Conservation (phyloP, 2,888 invertebrate genomes). For the Drosophila koepferae region DNA sequence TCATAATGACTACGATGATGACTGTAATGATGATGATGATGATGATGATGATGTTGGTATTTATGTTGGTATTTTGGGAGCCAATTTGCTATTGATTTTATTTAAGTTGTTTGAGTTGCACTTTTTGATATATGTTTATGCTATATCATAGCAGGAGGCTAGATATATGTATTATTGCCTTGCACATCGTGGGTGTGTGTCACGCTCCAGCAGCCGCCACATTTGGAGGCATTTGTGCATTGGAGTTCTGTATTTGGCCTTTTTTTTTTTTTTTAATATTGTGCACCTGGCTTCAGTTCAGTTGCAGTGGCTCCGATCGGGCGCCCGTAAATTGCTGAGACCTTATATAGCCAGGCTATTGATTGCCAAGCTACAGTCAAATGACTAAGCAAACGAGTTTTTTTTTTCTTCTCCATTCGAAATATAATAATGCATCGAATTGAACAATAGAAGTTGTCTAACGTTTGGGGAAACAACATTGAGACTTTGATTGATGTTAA, state of each 20-base stretch:
- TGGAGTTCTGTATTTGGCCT: constrained; percentile 1
- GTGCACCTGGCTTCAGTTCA: constrained; percentile 34
- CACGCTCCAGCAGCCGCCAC: constrained; percentile 50
- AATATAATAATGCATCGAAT: constrained; percentile 20
- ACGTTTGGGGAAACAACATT: neutral
- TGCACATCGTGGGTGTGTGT: constrained; percentile 47
- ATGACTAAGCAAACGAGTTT: constrained; percentile 42
- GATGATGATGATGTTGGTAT: constrained; percentile 33
- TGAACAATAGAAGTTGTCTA: constrained; percentile 15
- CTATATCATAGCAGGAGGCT: constrained; percentile 2
- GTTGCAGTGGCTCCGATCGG: constrained; percentile 33
- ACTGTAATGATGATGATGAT: constrained; percentile 37
- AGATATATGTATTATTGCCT: constrained; percentile 1
- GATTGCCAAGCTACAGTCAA: constrained; percentile 30
- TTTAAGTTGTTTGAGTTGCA: constrained; percentile 34
- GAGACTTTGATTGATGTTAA: constrained; percentile 27
- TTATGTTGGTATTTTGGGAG: constrained; percentile 34
- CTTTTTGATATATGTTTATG: constrained; percentile 23
- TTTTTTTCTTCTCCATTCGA: neutral
- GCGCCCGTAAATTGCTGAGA: constrained; percentile 7
- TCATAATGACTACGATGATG: constrained; percentile 31
- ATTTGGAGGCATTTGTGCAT: constrained; percentile 17
- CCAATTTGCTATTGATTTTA: constrained; percentile 45
- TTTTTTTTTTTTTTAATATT: neutral
- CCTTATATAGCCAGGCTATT: constrained; percentile 38